Percentiles rank a stretch among this genome's conserved stretches.
These are phyloP conservation scores for Dromococcyx pavoninus DNA, from an alignment of 2,797 vertebrate genomes.

Conservation along the genomic window DNA sequence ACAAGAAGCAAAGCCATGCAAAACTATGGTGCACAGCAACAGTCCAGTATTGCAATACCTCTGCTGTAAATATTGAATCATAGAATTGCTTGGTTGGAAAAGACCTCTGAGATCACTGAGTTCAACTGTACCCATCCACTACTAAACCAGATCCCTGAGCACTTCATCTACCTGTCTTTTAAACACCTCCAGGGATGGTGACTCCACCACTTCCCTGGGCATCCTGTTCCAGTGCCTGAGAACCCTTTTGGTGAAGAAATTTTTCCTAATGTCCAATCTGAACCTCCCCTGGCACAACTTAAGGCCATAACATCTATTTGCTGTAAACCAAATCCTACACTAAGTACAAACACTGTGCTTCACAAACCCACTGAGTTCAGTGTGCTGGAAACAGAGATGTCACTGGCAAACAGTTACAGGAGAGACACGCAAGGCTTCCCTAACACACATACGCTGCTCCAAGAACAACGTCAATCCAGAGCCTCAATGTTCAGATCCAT, in stretches of 20 bases:
- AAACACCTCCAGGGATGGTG: no score
- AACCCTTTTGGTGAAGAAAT: no score
- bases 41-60: neutral
- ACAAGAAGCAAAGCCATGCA: neutral
- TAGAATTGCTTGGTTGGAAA: no score
- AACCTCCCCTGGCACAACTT: no score
- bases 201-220: no score
- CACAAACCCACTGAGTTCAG: neutral
- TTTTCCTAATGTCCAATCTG: no score
- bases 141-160: no score
- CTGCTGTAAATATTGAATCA: neutral
- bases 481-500: neutral
- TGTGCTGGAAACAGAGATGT: neutral
- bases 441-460: neutral
- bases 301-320: neutral
- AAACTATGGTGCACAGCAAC: neutral
- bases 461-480: slow-evolving; percentile 12
- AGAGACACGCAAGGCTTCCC: neutral
- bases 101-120: no score
- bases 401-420: neutral
- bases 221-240: no score
- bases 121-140: no score
- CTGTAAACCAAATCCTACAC: neutral
- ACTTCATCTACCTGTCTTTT: no score
- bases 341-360: neutral